Base-by-base conservation (phyloP, 2,888 invertebrate species). In the Sesia bembeciformis region DNA sequence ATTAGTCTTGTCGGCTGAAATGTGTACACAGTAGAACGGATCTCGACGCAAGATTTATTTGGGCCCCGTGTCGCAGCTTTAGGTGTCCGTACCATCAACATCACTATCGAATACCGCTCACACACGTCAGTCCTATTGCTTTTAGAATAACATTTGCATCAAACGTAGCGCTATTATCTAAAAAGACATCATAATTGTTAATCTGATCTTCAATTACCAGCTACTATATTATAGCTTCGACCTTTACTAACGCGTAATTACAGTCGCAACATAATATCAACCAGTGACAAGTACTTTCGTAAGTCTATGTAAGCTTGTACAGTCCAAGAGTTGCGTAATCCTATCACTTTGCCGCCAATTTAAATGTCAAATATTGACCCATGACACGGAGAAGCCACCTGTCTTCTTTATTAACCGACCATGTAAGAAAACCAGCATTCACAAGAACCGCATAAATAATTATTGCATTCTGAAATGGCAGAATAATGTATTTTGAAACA, bases 281-380 rank as follows among this genome's bases (percentile, higher is more conserved):
- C 61, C 62, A 78, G 72, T 78, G 79, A 81, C 80, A 78, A 76
- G 70, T 74, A 53, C 67, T 84, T 83, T 80, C 72, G 77, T 69
- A 81, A 82, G 58, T 60, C 53, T 42, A 23, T 46, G 49, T 53
- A 51, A 51, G 49, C 53, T 40, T 60, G 65, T 66, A 58, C 58
- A 62, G 65, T 62, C 64, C 58, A 56, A 57, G 50, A 42, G 63
- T 83, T 81, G 79, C 75, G 65, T 81, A 78, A 84, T 74, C 23
- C 23, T 23, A 69, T 65, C 58, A 72, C 70, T 73, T 67, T 70
- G 67, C 68, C 64, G 59, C 67, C 64, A 64, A 64, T 70, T 73
- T 69, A 85, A 89, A 88, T 87, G 86, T 78, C 85, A 86, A 81
- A 85, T 78, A 76, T 76, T 87, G 84, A 88, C 87, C 86, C 73